Evolutionary conservation across 2,113 vertebrate species (phyloP), one percentile per base, ranked within the genome.

Genomic region (Paramormyrops kingsleyae): DNA sequence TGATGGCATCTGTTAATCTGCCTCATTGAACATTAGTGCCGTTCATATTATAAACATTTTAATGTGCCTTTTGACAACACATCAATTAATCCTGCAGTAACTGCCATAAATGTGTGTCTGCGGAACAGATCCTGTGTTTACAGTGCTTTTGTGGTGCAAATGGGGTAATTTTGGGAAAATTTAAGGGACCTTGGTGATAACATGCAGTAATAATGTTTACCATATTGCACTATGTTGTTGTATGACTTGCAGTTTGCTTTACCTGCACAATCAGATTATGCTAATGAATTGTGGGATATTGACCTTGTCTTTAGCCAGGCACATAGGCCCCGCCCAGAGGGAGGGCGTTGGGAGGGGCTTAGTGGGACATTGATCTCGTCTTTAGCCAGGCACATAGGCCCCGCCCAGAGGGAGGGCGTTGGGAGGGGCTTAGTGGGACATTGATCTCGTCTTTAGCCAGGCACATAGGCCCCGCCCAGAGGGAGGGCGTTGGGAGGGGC

Each of bases 41-140:
- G 5, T 19, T 42, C 74, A 19, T 42, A 80, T 42, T 80, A 42
- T 80, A 80, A 80, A 80, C 74, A 80, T 80, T 80, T 80, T 80
- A 42, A 80, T 42, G 74, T 80, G 31, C 13, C 74, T 80, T 80
- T 42, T 35, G 35, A 80, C 27, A 80, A 80, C 31, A 21, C 13
- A 42, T 80, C 74, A 80, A 80, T 80, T 80, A 80, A 80, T 80
- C 17, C 74, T 39, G 74, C 74, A 80, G 39, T 80, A 80, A 80
- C 4, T 13, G 74, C 74, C 6, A 1, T 42, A 19, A 19, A 42
- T 80, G 74, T 80, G 35, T 80, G 31, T 80, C 74, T 80, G 74
- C 0, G 13, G 74, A 42, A 42, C 74, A 80, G 13, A 80, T 80
- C 74, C 15, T 19, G 35, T 80, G 74, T 80, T 80, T 80, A 80